phyloP scores from a whole-genome alignment of 1,140 invertebrate genomes.

The Brachionus sp. region DNA sequence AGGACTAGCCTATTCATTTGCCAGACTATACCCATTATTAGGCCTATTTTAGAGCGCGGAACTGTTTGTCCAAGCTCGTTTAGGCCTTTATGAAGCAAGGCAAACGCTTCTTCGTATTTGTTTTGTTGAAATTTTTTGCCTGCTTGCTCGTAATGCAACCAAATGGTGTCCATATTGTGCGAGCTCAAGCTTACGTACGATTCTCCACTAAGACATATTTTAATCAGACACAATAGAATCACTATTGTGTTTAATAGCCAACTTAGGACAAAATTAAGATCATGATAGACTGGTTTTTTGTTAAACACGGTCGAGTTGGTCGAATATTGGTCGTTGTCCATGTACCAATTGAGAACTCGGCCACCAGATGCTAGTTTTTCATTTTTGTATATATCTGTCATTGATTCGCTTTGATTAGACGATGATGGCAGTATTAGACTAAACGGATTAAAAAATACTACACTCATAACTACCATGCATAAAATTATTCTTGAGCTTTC shows the following conservation, averaged over 20 bases:
- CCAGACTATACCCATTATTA: constrained; percentile 1
- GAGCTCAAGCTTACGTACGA: not conserved
- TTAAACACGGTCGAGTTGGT: not conserved
- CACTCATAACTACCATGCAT: constrained; percentile 43
- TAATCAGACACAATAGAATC: not conserved
- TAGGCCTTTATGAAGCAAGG: not conserved
- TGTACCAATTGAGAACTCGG: constrained; percentile 7
- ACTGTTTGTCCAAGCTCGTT: constrained; percentile 31
- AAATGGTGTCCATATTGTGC: not conserved
- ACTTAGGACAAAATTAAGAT: not conserved
- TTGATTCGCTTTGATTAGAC: not conserved
- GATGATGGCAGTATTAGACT: not conserved
- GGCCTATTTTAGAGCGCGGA: not conserved
- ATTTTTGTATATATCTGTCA: not conserved
- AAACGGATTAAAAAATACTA: constrained; percentile 31
- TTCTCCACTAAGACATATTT: constrained; percentile 13
- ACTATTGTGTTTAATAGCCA: constrained; percentile 1
- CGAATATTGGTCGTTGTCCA: not conserved
- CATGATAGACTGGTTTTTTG: not conserved
- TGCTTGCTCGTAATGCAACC: not conserved
- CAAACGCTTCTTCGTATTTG: constrained; percentile 20
- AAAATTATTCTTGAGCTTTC: constrained; percentile 31
- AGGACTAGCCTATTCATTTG: not conserved
- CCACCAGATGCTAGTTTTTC: not conserved
- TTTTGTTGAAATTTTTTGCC: constrained; percentile 23